phyloP scores from a whole-genome alignment of 2,888 invertebrate genomes.

The Limnephilus lunatus region DNA sequence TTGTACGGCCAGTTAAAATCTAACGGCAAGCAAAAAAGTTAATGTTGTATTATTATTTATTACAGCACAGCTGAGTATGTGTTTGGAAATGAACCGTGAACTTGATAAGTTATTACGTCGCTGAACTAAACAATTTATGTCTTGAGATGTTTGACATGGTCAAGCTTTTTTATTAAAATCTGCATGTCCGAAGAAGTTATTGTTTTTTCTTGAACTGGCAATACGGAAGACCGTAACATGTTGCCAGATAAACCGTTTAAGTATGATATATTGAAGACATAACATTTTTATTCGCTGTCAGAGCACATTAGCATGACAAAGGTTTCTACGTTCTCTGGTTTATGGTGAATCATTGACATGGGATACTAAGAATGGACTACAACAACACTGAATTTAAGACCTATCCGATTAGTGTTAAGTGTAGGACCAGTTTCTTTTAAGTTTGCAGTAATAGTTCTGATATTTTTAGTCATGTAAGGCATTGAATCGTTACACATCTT shows the following conservation, averaged over 20 bases:
- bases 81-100: neutral
- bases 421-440: no score
- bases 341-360: neutral
- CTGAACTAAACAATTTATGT: neutral
- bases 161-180: neutral
- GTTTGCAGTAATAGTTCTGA: no score
- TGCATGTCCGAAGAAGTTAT: neutral
- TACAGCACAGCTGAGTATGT: neutral
- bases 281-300: constrained; percentile 2
- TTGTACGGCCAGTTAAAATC: neutral
- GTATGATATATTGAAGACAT: neutral
- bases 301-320: neutral
- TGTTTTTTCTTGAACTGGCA: neutral
- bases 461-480: no score
- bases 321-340: neutral
- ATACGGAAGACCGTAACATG: neutral
- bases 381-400: neutral
- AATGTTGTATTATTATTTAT: neutral
- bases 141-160: neutral
- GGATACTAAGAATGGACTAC: neutral
- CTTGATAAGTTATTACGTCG: neutral
- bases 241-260: constrained; percentile 2
- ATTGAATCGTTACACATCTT: no score
- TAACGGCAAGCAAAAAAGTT: neutral
- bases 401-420: neutral